These are phyloP conservation scores for Drosophila heteroneura DNA, from an alignment of 2,888 invertebrate species.

Conservation along the genomic window DNA sequence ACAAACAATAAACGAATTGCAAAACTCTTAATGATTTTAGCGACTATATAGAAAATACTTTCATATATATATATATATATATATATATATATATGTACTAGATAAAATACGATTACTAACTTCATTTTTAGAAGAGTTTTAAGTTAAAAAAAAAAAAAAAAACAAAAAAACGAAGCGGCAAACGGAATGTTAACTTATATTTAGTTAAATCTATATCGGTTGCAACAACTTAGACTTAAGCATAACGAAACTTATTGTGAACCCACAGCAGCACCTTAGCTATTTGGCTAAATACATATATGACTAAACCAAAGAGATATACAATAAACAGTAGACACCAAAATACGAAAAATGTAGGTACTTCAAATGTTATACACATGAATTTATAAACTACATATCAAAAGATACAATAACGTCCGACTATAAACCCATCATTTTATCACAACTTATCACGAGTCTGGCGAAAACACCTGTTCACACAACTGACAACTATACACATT, in stretches of 20 bases:
- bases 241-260: slow-evolving; percentile 13
- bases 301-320: slow-evolving; percentile 1
- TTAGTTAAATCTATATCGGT: slow-evolving; percentile 16
- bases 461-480: slow-evolving; percentile 26
- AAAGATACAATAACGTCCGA: slow-evolving; percentile 47
- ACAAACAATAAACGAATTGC: slow-evolving; percentile 60
- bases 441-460: slow-evolving; percentile 12
- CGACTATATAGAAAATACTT: slow-evolving; percentile 33
- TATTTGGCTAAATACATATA: neutral
- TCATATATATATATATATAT: slow-evolving; percentile 23
- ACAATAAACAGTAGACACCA: slow-evolving; percentile 16
- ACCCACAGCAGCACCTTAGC: slow-evolving; percentile 29
- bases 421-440: slow-evolving; percentile 10
- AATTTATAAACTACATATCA: slow-evolving; percentile 47
- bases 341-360: slow-evolving; percentile 28
- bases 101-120: slow-evolving; percentile 42
- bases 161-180: slow-evolving; percentile 3
- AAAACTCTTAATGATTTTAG: slow-evolving; percentile 69
- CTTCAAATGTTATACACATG: slow-evolving; percentile 31
- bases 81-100: too few relatives aligned
- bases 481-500: slow-evolving; percentile 7
- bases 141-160: slow-evolving; percentile 30
- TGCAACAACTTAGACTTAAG: slow-evolving; percentile 18
- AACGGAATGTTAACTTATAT: slow-evolving; percentile 20
- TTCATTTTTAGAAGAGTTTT: slow-evolving; percentile 70